Percentiles rank a stretch among this genome's conserved stretches.
Conservation (phyloP, 2,888 invertebrate genomes). For the Zelleria hepariella region DNA sequence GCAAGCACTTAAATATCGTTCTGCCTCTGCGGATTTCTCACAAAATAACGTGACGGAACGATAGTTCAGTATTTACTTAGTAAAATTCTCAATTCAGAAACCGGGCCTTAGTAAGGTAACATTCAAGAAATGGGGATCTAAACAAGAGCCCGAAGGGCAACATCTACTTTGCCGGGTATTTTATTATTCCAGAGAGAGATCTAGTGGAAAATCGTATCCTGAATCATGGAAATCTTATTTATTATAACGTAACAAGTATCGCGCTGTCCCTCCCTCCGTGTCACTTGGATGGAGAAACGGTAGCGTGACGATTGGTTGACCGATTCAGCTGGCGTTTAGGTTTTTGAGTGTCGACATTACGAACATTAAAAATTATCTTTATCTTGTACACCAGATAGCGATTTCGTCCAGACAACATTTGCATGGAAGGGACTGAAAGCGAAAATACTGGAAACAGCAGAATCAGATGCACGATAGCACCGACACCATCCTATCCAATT, state of each 20-base stretch:
- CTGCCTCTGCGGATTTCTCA: no score
- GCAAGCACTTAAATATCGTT: no score
- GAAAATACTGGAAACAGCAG: no score
- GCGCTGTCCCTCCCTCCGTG: background rate
- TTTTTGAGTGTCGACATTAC: no score
- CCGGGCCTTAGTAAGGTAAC: background rate
- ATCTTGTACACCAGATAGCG: no score
- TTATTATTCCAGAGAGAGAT: constrained; percentile 52
- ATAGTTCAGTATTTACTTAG: no score
- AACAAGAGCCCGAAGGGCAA: background rate
- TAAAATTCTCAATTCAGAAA: background rate
- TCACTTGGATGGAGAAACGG: background rate
- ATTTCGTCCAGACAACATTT: no score
- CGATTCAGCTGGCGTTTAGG: background rate
- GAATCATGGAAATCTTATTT: constrained; percentile 30
- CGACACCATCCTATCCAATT: no score
- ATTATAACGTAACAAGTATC: constrained; percentile 20
- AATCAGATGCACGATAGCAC: no score
- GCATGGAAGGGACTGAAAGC: no score
- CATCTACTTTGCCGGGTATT: constrained; percentile 34
- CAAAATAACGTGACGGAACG: no score
- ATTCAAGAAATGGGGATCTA: background rate
- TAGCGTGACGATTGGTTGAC: background rate
- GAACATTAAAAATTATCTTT: no score
- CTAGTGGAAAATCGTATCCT: constrained; percentile 56